These are phyloP conservation scores for Tuberolachnus salignus DNA, from an alignment of 2,888 invertebrate genomes.

Conservation along the genomic window DNA sequence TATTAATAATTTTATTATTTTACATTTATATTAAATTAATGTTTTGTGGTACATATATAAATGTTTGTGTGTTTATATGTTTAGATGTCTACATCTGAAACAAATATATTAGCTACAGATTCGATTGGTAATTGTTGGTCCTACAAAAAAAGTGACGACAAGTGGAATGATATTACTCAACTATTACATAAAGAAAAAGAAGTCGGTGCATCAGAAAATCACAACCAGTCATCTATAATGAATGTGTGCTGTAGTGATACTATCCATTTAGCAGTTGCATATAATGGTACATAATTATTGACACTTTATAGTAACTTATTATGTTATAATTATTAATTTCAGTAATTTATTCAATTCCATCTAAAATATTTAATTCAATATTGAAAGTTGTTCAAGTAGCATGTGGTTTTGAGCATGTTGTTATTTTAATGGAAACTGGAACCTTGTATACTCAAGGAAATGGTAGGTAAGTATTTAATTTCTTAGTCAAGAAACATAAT, in stretches of 20 bases:
- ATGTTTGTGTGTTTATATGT: neutral
- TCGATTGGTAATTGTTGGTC: conserved; percentile 59
- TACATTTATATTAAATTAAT: neutral
- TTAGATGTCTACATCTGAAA: conserved; percentile 58
- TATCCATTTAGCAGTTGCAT: conserved; percentile 64
- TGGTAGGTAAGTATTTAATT: conserved; percentile 71
- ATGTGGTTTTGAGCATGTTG: conserved; percentile 82
- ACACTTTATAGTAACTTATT: neutral
- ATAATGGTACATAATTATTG: conserved; percentile 58
- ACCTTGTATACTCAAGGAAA: conserved; percentile 82
- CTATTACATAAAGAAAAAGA: conserved; percentile 57
- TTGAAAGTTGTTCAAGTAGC: conserved; percentile 70
- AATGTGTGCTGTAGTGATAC: conserved; percentile 65
- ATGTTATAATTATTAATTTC: conserved; percentile 39
- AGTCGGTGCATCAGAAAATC: conserved; percentile 32
- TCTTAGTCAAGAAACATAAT: neutral
- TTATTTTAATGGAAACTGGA: conserved; percentile 74
- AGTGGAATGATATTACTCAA: conserved; percentile 58
- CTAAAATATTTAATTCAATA: conserved; percentile 65
- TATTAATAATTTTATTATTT: neutral
- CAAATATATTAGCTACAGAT: conserved; percentile 58
- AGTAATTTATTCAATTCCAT: conserved; percentile 72
- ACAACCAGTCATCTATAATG: conserved; percentile 61
- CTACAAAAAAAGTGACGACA: conserved; percentile 48
- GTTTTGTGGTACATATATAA: too few species aligned